These are phyloP conservation scores for Cheilosia pagana DNA, from an alignment of 2,888 invertebrate genomes.

Conservation along the genomic window DNA sequence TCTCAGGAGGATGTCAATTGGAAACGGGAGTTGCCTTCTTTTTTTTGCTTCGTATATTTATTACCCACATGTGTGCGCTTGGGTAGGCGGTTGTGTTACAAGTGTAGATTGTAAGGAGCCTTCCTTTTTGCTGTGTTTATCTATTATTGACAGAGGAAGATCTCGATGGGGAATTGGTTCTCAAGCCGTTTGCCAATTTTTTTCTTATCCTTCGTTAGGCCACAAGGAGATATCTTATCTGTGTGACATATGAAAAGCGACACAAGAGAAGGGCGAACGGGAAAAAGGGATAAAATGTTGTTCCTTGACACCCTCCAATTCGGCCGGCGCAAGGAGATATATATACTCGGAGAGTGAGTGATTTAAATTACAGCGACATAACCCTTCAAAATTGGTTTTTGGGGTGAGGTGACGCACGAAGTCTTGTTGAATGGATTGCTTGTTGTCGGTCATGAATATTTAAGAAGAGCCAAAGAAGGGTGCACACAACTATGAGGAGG, in stretches of 20 bases:
- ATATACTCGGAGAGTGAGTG: slow-evolving; percentile 44
- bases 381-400: slow-evolving; percentile 53
- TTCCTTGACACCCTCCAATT: slow-evolving; percentile 40
- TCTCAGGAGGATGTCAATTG: slow-evolving; percentile 67
- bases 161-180: slow-evolving; percentile 17
- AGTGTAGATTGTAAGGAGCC: slow-evolving; percentile 39
- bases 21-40: slow-evolving; percentile 52
- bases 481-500: slow-evolving; percentile 21
- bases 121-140: slow-evolving; percentile 37
- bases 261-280: not conserved
- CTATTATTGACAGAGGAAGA: slow-evolving; percentile 62
- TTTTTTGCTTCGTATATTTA: slow-evolving; percentile 52
- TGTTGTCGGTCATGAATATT: slow-evolving; percentile 63
- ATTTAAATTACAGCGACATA: slow-evolving; percentile 72
- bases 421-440: slow-evolving; percentile 39
- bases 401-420: slow-evolving; percentile 3
- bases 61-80: slow-evolving; percentile 68
- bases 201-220: slow-evolving; percentile 52
- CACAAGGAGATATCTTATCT: slow-evolving; percentile 44
- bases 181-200: slow-evolving; percentile 39
- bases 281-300: slow-evolving; percentile 37
- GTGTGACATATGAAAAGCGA: slow-evolving; percentile 37
- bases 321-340: not conserved
- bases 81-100: slow-evolving; percentile 52
- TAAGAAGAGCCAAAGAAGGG: slow-evolving; percentile 16